Evolutionary conservation across 2,888 invertebrate genomes (phyloP).

Genomic region (Eupithecia dodoneata): DNA sequence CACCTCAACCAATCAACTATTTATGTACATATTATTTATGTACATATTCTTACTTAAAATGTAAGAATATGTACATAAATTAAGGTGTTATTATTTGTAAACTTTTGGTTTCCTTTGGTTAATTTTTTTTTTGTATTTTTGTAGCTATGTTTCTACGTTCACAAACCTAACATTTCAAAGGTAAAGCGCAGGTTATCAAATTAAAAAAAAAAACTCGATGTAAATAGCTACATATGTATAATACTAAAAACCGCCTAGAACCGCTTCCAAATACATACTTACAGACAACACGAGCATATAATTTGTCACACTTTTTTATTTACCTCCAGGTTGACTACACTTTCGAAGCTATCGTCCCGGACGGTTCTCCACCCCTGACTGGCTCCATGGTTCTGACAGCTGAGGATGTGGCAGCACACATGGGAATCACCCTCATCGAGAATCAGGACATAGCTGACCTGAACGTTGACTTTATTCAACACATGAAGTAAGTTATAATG

Average conservation of each 20-base stretch:
- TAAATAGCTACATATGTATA: background rate
- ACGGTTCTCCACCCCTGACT: constrained; percentile 49
- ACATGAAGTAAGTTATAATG: constrained; percentile 54
- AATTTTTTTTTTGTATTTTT: no score
- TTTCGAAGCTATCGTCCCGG: constrained; percentile 55
- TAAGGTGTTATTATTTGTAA: no score
- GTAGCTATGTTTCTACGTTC: no score
- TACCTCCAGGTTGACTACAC: constrained; percentile 57
- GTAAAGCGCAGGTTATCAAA: no score
- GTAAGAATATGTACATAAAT: no score
- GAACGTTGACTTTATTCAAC: constrained; percentile 56
- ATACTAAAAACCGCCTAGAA: background rate
- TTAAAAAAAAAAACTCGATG: background rate
- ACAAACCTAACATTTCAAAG: no score
- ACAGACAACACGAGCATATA: background rate
- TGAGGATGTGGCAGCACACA: constrained; percentile 61
- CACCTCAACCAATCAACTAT: no score
- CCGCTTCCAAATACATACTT: background rate
- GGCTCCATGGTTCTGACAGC: constrained; percentile 59
- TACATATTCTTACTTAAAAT: no score
- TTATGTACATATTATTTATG: no score
- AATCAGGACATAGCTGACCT: constrained; percentile 57
- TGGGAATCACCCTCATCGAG: constrained; percentile 52
- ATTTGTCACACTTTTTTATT: background rate
- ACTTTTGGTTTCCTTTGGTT: no score